Evolutionary conservation across 2,888 invertebrate genomes (phyloP).

Genomic region (Creontiades dilutus): DNA sequence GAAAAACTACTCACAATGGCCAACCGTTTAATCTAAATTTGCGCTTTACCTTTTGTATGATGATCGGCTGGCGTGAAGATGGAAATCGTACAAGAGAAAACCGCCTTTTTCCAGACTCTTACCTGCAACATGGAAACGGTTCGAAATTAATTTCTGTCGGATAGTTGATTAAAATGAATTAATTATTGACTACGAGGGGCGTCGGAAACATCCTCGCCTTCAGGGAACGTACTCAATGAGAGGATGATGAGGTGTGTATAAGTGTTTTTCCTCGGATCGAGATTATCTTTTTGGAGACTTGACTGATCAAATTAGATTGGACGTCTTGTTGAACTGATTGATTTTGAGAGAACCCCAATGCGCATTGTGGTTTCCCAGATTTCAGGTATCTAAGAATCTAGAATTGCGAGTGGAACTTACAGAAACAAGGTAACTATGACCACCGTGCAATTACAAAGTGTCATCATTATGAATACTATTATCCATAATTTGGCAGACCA

Average conservation of each 20-base stretch:
- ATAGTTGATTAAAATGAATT: constrained; percentile 1
- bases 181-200: not conserved
- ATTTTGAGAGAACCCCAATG: too few species aligned
- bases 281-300: too few species aligned
- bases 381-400: too few species aligned
- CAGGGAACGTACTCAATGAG: not conserved
- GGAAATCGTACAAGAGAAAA: not conserved
- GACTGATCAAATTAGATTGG: too few species aligned
- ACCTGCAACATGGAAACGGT: constrained; percentile 5
- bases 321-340: too few species aligned
- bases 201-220: not conserved
- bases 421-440: too few species aligned
- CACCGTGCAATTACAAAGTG: too few species aligned
- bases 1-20: not conserved
- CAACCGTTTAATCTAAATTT: not conserved
- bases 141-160: not conserved
- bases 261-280: too few species aligned
- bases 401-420: too few species aligned
- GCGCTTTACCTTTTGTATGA: not conserved
- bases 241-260: not conserved
- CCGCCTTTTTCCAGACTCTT: not conserved
- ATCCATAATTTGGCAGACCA: too few species aligned
- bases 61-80: not conserved
- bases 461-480: too few species aligned
- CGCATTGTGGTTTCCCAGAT: too few species aligned